Evolutionary conservation across 2,113 vertebrate species (phyloP), one percentile per base, ranked within the genome.

Genomic region (Hyla sarda): DNA sequence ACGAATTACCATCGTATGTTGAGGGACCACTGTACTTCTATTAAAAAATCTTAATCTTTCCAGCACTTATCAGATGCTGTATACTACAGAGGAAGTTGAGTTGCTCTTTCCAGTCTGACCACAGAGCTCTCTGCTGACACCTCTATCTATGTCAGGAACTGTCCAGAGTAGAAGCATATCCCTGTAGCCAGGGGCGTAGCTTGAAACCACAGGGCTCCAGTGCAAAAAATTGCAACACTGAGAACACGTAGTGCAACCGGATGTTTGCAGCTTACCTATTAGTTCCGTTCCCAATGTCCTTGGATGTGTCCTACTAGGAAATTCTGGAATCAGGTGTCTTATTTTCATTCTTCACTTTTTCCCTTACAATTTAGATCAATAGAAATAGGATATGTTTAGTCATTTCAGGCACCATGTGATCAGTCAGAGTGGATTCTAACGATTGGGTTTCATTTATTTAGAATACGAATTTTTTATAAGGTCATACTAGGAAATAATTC

Each of bases 311-410:
- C 92, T 90, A 89, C 89, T 83, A 71, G 74, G 71, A 83, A 87
- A 28, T 67, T 73, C 58, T 69, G 87, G 92, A 90, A 92, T 93
- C 93, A 87, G 90, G 93, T 93, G 93, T 95, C 93, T 93, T 41
- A 58, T 91, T 88, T 92, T 87, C 86, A 83, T 87, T 47, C 89
- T 90, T 90, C 94, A 91, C 89, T 92, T 90, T 90, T 91, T 91
- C 91, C 89, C 90, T 88, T 89, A 91, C 92, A 89, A 87, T 92
- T 90, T 88, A 86, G 92, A 94, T 94, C 92, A 91, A 93, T 95
- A 88, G 92, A 93, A 93, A 94, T 86, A 88, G 91, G 93, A 93
- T 91, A 91, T 86, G 54, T 32, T 80, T 16, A 87, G 90, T 90
- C 89, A 85, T 88, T 89, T 89, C 83, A 85, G 86, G 84, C 89